phyloP scores from a whole-genome alignment of 2,888 invertebrate species.

The Podabrus alpinus region DNA sequence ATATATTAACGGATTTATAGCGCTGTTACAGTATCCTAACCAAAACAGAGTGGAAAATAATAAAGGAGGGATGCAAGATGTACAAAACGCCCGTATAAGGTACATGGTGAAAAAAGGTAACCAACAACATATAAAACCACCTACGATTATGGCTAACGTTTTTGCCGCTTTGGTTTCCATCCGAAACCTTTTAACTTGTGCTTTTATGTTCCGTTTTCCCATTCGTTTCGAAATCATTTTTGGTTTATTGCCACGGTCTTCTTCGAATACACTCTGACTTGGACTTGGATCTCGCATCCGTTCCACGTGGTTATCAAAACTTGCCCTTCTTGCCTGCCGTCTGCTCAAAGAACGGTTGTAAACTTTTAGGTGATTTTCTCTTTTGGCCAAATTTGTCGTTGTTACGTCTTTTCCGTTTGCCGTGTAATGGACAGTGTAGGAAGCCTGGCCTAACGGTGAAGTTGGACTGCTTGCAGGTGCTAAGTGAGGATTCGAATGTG shows the following conservation, averaged over 20 bases:
- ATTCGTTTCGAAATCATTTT: constrained; percentile 66
- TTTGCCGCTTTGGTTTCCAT: constrained; percentile 98
- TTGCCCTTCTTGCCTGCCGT: constrained; percentile 55
- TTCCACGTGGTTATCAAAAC: constrained; percentile 58
- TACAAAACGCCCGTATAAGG: constrained; percentile 85
- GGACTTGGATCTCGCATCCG: constrained; percentile 56
- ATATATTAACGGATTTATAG: constrained; percentile 93
- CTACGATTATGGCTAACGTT: constrained; percentile 95
- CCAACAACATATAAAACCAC: constrained; percentile 97
- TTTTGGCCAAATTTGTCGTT: constrained; percentile 55
- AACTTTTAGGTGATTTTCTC: constrained; percentile 65
- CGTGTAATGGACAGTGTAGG: constrained; percentile 72
- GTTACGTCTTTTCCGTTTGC: constrained; percentile 67
- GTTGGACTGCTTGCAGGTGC: constrained; percentile 51
- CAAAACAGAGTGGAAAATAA: constrained; percentile 93
- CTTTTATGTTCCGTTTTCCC: constrained; percentile 89
- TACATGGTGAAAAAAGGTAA: constrained; percentile 96
- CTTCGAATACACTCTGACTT: constrained; percentile 54
- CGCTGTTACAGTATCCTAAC: constrained; percentile 97
- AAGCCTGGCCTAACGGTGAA: constrained; percentile 52
- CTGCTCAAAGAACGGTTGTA: constrained; percentile 42
- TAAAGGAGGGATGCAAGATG: constrained; percentile 80
- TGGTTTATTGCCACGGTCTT: constrained; percentile 45
- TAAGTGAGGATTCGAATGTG: constrained; percentile 46
- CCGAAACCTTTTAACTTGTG: constrained; percentile 81